Evolutionary conservation across 2,113 vertebrate genomes (phyloP).

Genomic region (Pseudorhombus dupliciocellatus): DNA sequence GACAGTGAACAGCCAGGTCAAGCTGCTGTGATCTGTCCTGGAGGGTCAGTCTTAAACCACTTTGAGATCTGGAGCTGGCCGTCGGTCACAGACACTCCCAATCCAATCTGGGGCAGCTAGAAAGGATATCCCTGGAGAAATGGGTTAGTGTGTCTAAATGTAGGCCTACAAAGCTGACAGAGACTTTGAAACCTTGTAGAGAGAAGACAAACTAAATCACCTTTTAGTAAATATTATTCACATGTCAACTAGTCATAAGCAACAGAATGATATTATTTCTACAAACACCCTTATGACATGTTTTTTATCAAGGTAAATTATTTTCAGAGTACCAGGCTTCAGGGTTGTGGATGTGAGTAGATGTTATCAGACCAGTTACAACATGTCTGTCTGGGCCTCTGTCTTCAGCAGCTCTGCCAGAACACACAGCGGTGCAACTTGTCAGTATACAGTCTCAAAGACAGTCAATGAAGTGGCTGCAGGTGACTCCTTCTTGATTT

Average conservation of each 20-base stretch:
- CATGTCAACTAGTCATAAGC: too few species aligned
- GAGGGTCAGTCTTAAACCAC: too few species aligned
- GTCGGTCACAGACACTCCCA: neutral
- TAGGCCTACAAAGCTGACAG: neutral
- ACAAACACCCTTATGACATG: too few species aligned
- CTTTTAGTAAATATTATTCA: too few species aligned
- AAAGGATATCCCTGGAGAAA: neutral
- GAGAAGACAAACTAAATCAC: too few species aligned
- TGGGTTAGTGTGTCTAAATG: neutral
- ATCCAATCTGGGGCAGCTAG: neutral
- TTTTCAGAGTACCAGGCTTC: too few species aligned
- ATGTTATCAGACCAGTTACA: slow-evolving; percentile 1
- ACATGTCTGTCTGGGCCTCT: neutral
- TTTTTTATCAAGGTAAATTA: too few species aligned
- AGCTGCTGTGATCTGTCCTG: too few species aligned
- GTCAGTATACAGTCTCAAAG: neutral
- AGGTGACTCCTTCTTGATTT: neutral
- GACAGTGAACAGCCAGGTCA: neutral
- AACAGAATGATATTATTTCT: too few species aligned
- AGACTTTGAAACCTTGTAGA: too few species aligned
- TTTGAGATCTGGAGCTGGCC: too few species aligned
- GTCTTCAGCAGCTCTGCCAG: neutral
- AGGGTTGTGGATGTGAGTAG: too few species aligned
- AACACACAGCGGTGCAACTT: neutral
- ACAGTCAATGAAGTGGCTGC: neutral